Percentiles rank a stretch among this genome's conserved stretches.
Evolutionary conservation across 2,888 invertebrate species (phyloP).

Genomic region (Mythimna pallens): DNA sequence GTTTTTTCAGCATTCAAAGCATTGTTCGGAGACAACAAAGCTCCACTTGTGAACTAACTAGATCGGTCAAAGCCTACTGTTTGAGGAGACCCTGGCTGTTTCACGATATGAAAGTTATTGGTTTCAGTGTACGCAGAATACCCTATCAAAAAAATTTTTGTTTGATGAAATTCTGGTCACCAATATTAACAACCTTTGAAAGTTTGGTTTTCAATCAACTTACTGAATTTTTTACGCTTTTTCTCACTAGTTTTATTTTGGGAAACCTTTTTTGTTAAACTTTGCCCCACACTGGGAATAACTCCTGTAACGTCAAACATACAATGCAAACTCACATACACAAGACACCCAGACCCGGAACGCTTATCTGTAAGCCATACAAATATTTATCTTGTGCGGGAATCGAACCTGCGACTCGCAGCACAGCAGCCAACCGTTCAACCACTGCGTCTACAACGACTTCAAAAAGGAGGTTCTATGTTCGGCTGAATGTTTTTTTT

Average conservation of each 20-base stretch:
- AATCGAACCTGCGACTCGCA: no score
- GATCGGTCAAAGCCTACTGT: conserved; percentile 25
- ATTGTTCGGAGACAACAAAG: conserved; percentile 41
- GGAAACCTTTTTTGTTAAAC: neutral
- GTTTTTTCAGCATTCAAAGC: conserved; percentile 47
- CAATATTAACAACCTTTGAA: neutral
- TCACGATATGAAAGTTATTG: conserved; percentile 35
- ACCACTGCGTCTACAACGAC: no score
- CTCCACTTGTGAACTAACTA: conserved; percentile 21
- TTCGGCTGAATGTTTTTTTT: no score
- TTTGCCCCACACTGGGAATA: no score
- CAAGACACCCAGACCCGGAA: no score
- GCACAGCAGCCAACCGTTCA: no score
- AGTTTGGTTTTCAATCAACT: neutral
- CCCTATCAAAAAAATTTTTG: neutral
- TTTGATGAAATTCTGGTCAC: conserved; percentile 4
- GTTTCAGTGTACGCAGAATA: conserved; percentile 12
- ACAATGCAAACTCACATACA: no score
- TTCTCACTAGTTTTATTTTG: neutral
- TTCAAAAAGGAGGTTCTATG: no score
- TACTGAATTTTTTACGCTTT: neutral
- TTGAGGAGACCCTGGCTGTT: conserved; percentile 7
- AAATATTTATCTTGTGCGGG: no score
- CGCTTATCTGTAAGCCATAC: no score
- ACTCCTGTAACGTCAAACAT: no score